Evolutionary conservation across 2,888 invertebrate genomes (phyloP).

Genomic region (Lottia gigantea): DNA sequence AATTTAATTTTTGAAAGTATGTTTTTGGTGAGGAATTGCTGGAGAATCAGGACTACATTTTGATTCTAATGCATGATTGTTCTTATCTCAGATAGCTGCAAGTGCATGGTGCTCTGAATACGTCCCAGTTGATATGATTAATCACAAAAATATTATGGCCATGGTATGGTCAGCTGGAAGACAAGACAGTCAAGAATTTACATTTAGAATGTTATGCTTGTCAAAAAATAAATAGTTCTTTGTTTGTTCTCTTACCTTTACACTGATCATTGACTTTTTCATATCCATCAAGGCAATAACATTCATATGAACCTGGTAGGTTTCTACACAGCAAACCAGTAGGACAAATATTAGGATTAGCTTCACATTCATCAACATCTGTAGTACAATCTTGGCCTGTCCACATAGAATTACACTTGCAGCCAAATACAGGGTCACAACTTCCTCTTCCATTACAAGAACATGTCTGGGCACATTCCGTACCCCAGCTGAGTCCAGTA

Average conservation of each 20-base stretch:
- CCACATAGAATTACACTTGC: slow-evolving; percentile 14
- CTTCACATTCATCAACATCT: slow-evolving; percentile 20
- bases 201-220: neutral
- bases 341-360: slow-evolving; percentile 11
- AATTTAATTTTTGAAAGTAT: too few species aligned
- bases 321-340: slow-evolving; percentile 15
- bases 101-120: too few species aligned
- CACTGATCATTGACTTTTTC: slow-evolving; percentile 13
- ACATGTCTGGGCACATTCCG: neutral
- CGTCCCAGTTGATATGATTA: too few species aligned
- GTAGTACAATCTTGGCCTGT: slow-evolving; percentile 9
- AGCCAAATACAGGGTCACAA: slow-evolving; percentile 15
- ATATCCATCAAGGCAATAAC: slow-evolving; percentile 19
- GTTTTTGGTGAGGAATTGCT: too few species aligned
- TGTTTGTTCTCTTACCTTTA: slow-evolving; percentile 12
- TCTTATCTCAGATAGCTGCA: too few species aligned
- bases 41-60: too few species aligned
- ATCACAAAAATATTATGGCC: too few species aligned
- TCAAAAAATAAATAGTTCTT: neutral
- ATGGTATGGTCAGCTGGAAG: too few species aligned
- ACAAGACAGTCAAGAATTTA: neutral
- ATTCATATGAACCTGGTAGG: slow-evolving; percentile 19
- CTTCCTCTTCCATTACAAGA: slow-evolving; percentile 16
- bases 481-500: slow-evolving; percentile 1
- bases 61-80: neutral